phyloP scores from a whole-genome alignment of 2,113 vertebrate genomes.

The Microcebus ravelobensis region DNA sequence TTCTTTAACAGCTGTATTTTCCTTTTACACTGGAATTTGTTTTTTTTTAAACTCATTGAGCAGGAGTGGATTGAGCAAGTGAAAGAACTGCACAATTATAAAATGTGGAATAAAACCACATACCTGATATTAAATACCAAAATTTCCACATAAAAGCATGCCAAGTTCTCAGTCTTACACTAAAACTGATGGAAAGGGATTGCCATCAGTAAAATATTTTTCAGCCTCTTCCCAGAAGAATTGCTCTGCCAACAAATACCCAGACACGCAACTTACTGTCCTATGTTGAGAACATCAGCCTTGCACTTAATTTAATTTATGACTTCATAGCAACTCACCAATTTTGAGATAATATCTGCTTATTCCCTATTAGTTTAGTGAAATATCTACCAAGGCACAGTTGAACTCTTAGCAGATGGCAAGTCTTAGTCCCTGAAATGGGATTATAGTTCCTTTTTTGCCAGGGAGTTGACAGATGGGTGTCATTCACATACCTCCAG shows the following conservation, averaged over 20 bases:
- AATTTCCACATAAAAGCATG: neutral
- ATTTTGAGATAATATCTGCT: slow-evolving; percentile 57
- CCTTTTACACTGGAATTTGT: neutral
- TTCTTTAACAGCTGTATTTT: slow-evolving; percentile 17
- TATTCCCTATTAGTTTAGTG: slow-evolving; percentile 47
- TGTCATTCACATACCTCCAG: slow-evolving; percentile 38
- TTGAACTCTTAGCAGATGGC: slow-evolving; percentile 62
- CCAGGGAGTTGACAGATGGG: slow-evolving; percentile 57
- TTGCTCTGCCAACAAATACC: neutral
- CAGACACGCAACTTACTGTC: slow-evolving; percentile 3
- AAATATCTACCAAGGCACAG: slow-evolving; percentile 1
- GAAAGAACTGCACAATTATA: neutral
- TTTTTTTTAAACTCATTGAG: neutral
- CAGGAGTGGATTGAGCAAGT: neutral
- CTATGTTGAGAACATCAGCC: slow-evolving; percentile 9
- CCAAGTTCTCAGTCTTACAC: neutral
- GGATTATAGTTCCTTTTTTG: slow-evolving; percentile 33
- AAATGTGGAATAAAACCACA: neutral
- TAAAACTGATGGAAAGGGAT: neutral
- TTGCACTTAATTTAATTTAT: slow-evolving; percentile 57
- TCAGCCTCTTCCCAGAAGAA: slow-evolving; percentile 33
- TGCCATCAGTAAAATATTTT: neutral
- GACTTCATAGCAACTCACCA: slow-evolving; percentile 44
- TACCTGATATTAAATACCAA: neutral
- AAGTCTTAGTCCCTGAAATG: slow-evolving; percentile 38